Evolutionary conservation across 2,797 vertebrate genomes (phyloP).

Genomic region (Mustela erminea): DNA sequence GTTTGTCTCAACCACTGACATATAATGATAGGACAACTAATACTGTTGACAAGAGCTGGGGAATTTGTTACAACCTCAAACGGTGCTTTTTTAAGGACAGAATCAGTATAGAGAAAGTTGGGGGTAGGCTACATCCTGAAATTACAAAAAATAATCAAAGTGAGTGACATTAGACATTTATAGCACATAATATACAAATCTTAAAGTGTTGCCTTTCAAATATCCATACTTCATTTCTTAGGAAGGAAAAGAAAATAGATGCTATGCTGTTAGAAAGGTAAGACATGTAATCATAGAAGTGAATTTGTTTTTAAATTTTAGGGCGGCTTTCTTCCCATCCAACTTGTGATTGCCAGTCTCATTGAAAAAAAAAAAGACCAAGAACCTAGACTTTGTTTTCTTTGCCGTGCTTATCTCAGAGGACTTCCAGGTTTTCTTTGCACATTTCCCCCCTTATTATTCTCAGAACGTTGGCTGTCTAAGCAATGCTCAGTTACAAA

Average conservation of each 20-base stretch:
- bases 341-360: not conserved
- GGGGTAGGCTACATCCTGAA: not conserved
- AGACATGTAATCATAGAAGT: not conserved
- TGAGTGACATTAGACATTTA: not conserved
- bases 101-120: not conserved
- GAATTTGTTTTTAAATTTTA: not conserved
- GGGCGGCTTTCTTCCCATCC: not conserved
- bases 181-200: not conserved
- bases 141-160: not conserved
- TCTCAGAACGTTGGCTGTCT: conserved; percentile 49
- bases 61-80: not conserved
- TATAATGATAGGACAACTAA: not conserved
- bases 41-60: not conserved
- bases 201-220: not conserved
- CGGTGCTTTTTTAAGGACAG: not conserved
- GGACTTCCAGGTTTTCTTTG: conserved; percentile 10
- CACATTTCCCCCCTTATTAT: conserved; percentile 35
- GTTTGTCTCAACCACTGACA: not conserved
- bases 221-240: not conserved
- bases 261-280: not conserved
- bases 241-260: not conserved
- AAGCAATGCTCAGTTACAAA: conserved; percentile 67
- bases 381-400: not conserved
- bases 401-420: not conserved
- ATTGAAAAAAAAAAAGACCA: conserved; percentile 22